Evolutionary conservation across 2,888 invertebrate species (phyloP), one percentile per base, ranked within the genome.

Genomic region (Ophion ventricosus): DNA sequence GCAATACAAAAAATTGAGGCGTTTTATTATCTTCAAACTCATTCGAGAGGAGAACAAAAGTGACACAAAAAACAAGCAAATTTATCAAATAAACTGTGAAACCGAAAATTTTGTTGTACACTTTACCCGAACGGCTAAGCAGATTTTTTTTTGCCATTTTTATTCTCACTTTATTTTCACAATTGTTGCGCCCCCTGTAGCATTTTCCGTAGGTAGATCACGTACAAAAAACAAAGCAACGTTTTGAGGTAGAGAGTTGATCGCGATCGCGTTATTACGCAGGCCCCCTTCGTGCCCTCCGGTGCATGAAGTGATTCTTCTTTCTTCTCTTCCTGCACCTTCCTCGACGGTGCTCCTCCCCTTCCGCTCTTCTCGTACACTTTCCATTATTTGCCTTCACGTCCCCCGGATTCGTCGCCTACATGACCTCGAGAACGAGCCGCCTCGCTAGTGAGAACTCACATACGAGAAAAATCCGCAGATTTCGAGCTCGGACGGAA

Each of bases 221-320:
- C 11, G 70, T 56, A 54, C 23, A n/a, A 26, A 0, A 4, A 26
- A 49, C 14, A 49, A 49, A 4, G 49, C 0, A 17, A 17, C 1
- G 14, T 3, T 35, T 35, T 63, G 35, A 40, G 43, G 10, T 69
- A 29, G 86, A 87, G 87, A 86, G 49, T 14, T 86, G 87, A 83
- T 86, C 85, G 85, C 87, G 90, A 91, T 91, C 90, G 90, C 87
- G 89, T 91, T 91, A 91, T 91, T 91, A 90, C 91, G 88, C 87
- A 85, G 87, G 74, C 85, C 88, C 86, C 64, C 40, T 88, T 90
- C 87, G 89, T 90, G 92, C 88, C 91, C 89, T 88, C 70, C 91
- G 81, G 90, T 88, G 91, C 92, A 90, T 91, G 90, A 92, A 92
- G 90, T 84, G 59, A 78, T 75, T 72, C 77, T 57, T 57, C 57